phyloP scores from a whole-genome alignment of 2,888 invertebrate species.

The Melanchra persicariae region DNA sequence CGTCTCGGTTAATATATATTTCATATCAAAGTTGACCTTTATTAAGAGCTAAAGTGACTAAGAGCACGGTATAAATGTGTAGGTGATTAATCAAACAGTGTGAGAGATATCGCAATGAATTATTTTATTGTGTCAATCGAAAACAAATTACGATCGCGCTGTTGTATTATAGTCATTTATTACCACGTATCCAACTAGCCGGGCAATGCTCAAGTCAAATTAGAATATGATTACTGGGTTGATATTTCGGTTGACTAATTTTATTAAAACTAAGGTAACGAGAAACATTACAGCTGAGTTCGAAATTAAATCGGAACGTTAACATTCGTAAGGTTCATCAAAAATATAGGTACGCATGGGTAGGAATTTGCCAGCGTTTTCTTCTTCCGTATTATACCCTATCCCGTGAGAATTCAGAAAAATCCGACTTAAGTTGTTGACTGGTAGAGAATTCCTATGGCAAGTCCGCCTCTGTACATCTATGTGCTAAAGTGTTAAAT shows the following conservation, averaged over 20 bases:
- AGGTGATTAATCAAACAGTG: conserved; percentile 42
- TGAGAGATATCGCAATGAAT: conserved; percentile 38
- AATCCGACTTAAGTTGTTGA: background rate
- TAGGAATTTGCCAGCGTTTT: background rate
- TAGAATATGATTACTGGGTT: conserved; percentile 6
- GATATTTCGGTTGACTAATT: conserved; percentile 4
- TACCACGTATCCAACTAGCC: background rate
- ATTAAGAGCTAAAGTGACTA: conserved; percentile 20
- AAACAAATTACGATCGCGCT: conserved; percentile 48
- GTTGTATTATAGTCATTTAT: conserved; percentile 22
- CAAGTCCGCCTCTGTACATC: too few species aligned
- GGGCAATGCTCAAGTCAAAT: background rate
- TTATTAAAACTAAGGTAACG: background rate
- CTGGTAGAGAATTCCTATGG: too few species aligned
- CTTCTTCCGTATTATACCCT: background rate
- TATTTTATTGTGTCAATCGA: conserved; percentile 49
- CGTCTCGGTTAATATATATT: conserved; percentile 1
- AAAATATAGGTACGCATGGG: background rate
- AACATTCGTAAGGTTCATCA: background rate
- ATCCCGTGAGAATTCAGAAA: background rate
- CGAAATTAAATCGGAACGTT: too few species aligned
- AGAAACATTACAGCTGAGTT: background rate
- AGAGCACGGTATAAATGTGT: conserved; percentile 23
- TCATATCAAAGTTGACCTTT: conserved; percentile 42
- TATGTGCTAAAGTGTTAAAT: too few species aligned